Percentiles rank a stretch among this genome's conserved stretches.
Evolutionary conservation across 2,888 invertebrate species (phyloP).

Genomic region (Chaetogeoica ovagalla): DNA sequence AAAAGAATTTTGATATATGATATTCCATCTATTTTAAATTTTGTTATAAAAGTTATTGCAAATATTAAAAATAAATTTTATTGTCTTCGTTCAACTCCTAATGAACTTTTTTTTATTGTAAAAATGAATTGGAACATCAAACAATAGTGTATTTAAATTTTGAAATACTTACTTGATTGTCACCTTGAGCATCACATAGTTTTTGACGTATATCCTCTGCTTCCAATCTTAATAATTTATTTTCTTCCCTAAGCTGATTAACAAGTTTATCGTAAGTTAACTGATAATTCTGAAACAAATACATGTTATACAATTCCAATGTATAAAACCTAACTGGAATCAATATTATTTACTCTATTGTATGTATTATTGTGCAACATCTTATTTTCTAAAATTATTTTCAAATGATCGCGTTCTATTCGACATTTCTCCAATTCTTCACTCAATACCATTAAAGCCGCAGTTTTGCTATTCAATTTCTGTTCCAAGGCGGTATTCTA

Average conservation of each 20-base stretch:
- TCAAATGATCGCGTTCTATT: slow-evolving; percentile 78
- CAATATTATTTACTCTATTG: slow-evolving; percentile 34
- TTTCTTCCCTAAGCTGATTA: slow-evolving; percentile 63
- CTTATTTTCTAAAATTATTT: slow-evolving; percentile 70
- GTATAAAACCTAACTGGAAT: neutral
- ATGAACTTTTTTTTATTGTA: too few relatives aligned
- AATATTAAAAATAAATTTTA: too few relatives aligned
- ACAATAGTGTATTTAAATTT: neutral
- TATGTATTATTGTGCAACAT: slow-evolving; percentile 41
- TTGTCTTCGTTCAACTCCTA: too few relatives aligned
- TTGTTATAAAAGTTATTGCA: too few relatives aligned
- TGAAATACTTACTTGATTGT: slow-evolving; percentile 64
- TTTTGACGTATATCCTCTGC: slow-evolving; percentile 74
- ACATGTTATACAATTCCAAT: neutral
- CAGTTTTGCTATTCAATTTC: slow-evolving; percentile 79
- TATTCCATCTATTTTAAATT: too few relatives aligned
- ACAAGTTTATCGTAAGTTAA: slow-evolving; percentile 51
- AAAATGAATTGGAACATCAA: too few relatives aligned
- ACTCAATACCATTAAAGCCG: slow-evolving; percentile 77
- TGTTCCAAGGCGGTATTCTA: slow-evolving; percentile 70
- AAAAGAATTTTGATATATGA: neutral
- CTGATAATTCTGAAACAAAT: slow-evolving; percentile 36
- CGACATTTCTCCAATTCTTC: slow-evolving; percentile 77
- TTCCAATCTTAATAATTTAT: slow-evolving; percentile 65
- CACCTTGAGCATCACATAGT: slow-evolving; percentile 71